phyloP scores from a whole-genome alignment of 2,113 vertebrate species.

The Lasiurus cinereus region DNA sequence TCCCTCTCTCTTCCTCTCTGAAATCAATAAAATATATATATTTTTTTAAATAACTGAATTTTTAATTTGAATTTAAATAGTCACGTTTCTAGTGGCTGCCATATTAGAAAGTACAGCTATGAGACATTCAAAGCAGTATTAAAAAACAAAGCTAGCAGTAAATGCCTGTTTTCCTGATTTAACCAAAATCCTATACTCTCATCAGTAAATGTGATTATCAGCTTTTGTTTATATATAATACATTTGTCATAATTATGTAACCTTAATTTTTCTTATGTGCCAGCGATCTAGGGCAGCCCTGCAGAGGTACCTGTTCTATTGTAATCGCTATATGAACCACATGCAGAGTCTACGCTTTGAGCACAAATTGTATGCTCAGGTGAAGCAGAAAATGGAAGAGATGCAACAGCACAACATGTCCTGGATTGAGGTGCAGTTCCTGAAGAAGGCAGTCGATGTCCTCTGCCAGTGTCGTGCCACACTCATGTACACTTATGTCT shows the following conservation, averaged over 20 bases:
- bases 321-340: constrained; percentile 99
- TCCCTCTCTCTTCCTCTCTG: too few relatives aligned
- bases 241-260: constrained; percentile 80
- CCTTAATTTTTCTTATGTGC: constrained; percentile 81
- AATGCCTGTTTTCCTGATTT: not conserved
- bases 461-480: constrained; percentile 99
- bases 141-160: constrained; percentile 15
- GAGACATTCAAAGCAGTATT: not conserved
- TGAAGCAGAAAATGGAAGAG: constrained; percentile 99
- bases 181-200: constrained; percentile 17
- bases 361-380: constrained; percentile 99
- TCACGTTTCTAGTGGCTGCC: not conserved
- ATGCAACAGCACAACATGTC: constrained; percentile 99
- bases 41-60: not conserved
- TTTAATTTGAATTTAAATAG: constrained; percentile 34
- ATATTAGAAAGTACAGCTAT: not conserved
- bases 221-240: constrained; percentile 46
- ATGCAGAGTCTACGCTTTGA: constrained; percentile 99
- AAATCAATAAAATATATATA: too few relatives aligned
- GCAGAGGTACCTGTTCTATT: constrained; percentile 99
- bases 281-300: constrained; percentile 98
- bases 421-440: constrained; percentile 99
- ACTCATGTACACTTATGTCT: constrained; percentile 99
- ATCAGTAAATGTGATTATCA: not conserved
- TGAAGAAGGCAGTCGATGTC: constrained; percentile 99